Base-by-base conservation (phyloP, 2,113 vertebrate species). In the Circaetus gallicus region DNA sequence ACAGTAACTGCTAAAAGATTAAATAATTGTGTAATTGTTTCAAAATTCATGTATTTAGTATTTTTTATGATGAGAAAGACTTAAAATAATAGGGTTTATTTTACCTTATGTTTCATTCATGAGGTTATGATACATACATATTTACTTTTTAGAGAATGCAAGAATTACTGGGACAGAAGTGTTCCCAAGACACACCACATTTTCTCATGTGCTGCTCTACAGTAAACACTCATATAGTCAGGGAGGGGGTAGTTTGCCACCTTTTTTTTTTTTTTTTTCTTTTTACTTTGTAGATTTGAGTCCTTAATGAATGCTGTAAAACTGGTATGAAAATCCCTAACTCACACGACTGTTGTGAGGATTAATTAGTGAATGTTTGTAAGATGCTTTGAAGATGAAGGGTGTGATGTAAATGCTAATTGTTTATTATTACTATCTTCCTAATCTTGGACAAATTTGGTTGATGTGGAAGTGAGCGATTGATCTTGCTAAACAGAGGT, bases 381-480 rank as follows among this genome's bases (percentile, higher is more conserved):
- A 97, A 74, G 67, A 81, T 52, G 69, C 85, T 97, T 95, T 96
- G 95, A 96, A 95, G 96, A 95, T 74, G 63, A 97, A 95, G 97
- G 52, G 71, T 92, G 80, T 90, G 96, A 96, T 89, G 90, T 94
- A 97, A 96, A 96, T 96, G 82, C 93, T 95, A 91, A 95, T 96
- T 93, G 78, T 95, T 97, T 97, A 94, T 93, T 97, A 95, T 93
- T 95, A 93, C 50, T 90, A 25, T 90, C 86, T 97, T 95, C 71
- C 79, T 92, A 94, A 82, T 83, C 79, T 93, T 81, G 42, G 55
- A 81, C 38, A 74, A 83, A 88, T 78, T 67, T 55, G 18, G 79
- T 81, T 93, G 79, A 81, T 81, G 55, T 81, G 67, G 50, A 81
- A 94, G 82, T 62, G 76, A 81, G 47, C 78, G 95, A 92, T 25